phyloP scores from a whole-genome alignment of 2,888 invertebrate genomes.

The Dilophus febrilis region DNA sequence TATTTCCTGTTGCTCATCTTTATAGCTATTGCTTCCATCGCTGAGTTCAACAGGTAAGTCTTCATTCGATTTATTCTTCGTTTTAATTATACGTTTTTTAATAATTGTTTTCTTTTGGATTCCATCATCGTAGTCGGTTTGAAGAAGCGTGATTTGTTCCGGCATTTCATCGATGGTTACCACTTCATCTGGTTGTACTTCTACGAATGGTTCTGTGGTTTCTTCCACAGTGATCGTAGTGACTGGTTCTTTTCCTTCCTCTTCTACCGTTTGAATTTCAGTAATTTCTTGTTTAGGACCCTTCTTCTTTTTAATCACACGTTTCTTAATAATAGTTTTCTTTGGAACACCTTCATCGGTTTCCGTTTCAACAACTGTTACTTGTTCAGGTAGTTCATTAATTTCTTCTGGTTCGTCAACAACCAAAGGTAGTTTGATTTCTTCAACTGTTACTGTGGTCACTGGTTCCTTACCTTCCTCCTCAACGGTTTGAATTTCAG shows the following conservation, averaged over 20 bases:
- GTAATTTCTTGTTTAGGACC: conserved; percentile 26
- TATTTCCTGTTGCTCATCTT: neutral
- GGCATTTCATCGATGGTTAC: conserved; percentile 18
- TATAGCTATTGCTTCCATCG: neutral
- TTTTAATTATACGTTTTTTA: conserved; percentile 18
- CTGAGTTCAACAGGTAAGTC: neutral
- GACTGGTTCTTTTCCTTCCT: conserved; percentile 17
- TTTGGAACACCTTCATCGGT: conserved; percentile 26
- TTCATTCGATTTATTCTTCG: neutral
- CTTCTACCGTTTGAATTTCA: conserved; percentile 25
- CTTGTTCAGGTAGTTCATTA: conserved; percentile 6
- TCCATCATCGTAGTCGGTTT: conserved; percentile 16
- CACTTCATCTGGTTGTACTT: neutral
- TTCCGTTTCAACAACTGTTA: conserved; percentile 22
- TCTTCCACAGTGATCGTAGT: conserved; percentile 11
- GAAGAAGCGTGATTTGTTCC: conserved; percentile 15
- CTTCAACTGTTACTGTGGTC: conserved; percentile 21
- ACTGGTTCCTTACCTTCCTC: conserved; percentile 23
- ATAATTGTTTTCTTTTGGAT: conserved; percentile 6
- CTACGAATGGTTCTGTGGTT: conserved; percentile 1
- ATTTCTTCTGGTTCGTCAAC: conserved; percentile 6
- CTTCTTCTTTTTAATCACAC: conserved; percentile 27
- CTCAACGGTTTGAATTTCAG: conserved; percentile 17
- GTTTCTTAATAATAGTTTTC: conserved; percentile 28
- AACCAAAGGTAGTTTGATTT: conserved; percentile 11